phyloP scores from a whole-genome alignment of 2,888 invertebrate species.

The Tachina lurida region DNA sequence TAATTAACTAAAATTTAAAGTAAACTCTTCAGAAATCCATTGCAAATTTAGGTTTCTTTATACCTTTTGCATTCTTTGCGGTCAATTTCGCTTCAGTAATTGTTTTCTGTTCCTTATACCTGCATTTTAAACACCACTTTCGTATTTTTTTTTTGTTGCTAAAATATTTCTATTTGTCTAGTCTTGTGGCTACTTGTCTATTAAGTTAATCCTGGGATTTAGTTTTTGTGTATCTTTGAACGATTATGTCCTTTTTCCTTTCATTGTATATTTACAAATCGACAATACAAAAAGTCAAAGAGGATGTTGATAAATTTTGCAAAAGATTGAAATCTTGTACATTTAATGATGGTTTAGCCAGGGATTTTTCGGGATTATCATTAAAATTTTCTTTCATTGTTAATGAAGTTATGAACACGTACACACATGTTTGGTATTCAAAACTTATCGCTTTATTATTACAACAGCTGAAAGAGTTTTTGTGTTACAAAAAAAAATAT shows the following conservation, averaged over 20 bases:
- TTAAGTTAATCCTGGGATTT: slow-evolving; percentile 55
- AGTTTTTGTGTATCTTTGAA: slow-evolving; percentile 41
- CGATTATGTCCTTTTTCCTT: slow-evolving; percentile 52
- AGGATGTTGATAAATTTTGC: slow-evolving; percentile 25
- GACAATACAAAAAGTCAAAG: slow-evolving; percentile 14
- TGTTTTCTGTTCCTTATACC: not conserved
- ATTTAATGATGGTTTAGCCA: slow-evolving; percentile 62
- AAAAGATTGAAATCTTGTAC: slow-evolving; percentile 50
- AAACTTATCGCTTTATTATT: slow-evolving; percentile 32
- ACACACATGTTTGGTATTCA: not conserved
- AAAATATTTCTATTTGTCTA: not conserved
- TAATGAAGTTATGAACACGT: slow-evolving; percentile 53
- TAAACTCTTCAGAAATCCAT: no score
- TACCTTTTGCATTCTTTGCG: not conserved
- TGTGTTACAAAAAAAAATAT: not conserved
- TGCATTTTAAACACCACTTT: not conserved
- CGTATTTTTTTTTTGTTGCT: not conserved
- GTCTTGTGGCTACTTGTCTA: slow-evolving; percentile 43
- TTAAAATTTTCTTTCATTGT: slow-evolving; percentile 51
- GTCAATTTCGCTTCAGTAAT: not conserved
- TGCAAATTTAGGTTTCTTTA: not conserved
- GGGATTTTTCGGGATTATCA: slow-evolving; percentile 60
- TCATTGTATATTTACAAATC: not conserved
- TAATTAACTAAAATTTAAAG: no score
- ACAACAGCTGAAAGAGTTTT: not conserved